A percentile compares a stretch with the other conserved stretches of the same genome.
Evolutionary conservation across 1,140 invertebrate genomes (phyloP).

Genomic region (Aphidius ervi): DNA sequence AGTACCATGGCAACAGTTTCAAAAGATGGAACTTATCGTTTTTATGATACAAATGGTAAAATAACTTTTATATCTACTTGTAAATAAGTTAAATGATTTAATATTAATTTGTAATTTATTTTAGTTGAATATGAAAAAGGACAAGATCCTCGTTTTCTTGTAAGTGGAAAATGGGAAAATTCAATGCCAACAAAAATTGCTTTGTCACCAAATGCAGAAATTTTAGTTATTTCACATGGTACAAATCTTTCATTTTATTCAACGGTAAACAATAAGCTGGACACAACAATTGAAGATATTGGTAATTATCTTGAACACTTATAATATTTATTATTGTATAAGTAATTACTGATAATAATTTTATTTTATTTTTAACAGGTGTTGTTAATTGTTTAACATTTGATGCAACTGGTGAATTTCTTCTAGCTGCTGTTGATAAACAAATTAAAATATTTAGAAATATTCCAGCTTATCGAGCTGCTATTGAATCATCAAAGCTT

Average conservation of each 20-base stretch:
- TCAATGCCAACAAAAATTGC: conserved; percentile 46
- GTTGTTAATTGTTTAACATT: conserved; percentile 66
- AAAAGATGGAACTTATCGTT: conserved; percentile 82
- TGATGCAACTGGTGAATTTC: conserved; percentile 67
- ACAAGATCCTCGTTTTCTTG: conserved; percentile 70
- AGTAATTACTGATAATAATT: conserved; percentile 1
- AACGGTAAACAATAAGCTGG: conserved; percentile 59
- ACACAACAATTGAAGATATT: conserved; percentile 64
- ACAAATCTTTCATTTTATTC: conserved; percentile 68
- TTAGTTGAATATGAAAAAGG: conserved; percentile 75
- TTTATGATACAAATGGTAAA: conserved; percentile 80
- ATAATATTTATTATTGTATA: conserved; percentile 20
- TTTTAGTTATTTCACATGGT: conserved; percentile 66
- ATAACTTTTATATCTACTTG: conserved; percentile 24
- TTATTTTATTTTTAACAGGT: conserved; percentile 54
- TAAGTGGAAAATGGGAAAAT: conserved; percentile 59
- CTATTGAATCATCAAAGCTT: conserved; percentile 61
- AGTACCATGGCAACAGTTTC: conserved; percentile 78
- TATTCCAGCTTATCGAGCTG: conserved; percentile 69
- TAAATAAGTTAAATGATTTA: not conserved
- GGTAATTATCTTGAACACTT: conserved; percentile 48
- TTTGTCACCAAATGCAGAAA: conserved; percentile 72
- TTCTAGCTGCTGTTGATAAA: conserved; percentile 73
- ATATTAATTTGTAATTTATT: conserved; percentile 31
- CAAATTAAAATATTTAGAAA: conserved; percentile 78